Percentiles rank a stretch among this genome's conserved stretches.
These are phyloP conservation scores for Aporrectodea caliginosa DNA, from an alignment of 1,140 invertebrate species.

Conservation along the genomic window DNA sequence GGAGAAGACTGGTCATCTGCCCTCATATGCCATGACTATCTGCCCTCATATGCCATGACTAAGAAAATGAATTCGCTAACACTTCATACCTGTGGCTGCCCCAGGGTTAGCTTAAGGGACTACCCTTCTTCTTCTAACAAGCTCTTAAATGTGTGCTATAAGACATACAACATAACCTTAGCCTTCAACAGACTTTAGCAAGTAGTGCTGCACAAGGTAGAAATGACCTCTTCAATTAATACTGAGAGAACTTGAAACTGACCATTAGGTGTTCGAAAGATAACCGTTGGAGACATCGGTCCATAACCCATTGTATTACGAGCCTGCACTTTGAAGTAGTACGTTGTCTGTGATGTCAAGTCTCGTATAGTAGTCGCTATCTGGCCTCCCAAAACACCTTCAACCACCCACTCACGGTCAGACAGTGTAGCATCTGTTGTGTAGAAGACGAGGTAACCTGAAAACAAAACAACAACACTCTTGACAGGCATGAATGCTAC, in stretches of 20 bases:
- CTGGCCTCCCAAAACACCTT: slow-evolving; percentile 78
- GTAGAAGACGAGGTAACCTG: slow-evolving; percentile 89
- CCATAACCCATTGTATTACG: slow-evolving; percentile 82
- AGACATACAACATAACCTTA: background rate
- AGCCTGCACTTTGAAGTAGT: slow-evolving; percentile 94
- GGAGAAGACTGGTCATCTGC: too few species aligned
- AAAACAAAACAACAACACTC: slow-evolving; percentile 33
- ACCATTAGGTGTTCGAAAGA: slow-evolving; percentile 67
- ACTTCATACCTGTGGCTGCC: too few species aligned
- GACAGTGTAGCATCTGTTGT: slow-evolving; percentile 73
- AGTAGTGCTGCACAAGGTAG: background rate
- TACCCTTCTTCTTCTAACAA: too few species aligned
- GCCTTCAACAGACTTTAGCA: background rate
- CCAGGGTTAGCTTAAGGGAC: too few species aligned
- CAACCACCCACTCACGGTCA: slow-evolving; percentile 80
- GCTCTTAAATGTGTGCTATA: too few species aligned
- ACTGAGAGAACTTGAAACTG: background rate
- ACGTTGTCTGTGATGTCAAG: slow-evolving; percentile 75
- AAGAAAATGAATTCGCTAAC: background rate
- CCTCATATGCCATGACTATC: too few species aligned
- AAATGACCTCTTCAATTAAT: background rate
- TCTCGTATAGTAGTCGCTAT: slow-evolving; percentile 72
- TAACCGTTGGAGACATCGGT: slow-evolving; percentile 73
- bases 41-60: too few species aligned
- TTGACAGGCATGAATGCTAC: too few species aligned